Evolutionary conservation across 2,888 invertebrate genomes (phyloP).

Genomic region (Drosophila subquinaria): DNA sequence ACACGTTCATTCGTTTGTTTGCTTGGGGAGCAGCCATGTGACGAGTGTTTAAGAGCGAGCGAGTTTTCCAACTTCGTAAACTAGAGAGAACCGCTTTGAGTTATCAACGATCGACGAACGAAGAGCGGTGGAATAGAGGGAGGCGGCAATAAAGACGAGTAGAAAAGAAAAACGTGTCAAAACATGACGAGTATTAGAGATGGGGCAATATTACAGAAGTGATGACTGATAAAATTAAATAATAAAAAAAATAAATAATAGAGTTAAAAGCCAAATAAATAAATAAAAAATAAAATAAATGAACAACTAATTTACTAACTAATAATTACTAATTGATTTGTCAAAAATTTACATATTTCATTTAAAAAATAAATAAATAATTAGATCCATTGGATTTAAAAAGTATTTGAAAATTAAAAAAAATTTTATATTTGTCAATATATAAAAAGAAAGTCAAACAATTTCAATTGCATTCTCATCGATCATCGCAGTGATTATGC

Average conservation of each 20-base stretch:
- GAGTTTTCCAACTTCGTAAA: slow-evolving; percentile 42
- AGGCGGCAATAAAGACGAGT: slow-evolving; percentile 40
- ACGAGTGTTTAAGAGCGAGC: slow-evolving; percentile 36
- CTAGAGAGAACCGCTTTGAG: slow-evolving; percentile 46
- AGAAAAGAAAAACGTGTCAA: slow-evolving; percentile 68
- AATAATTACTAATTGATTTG: neutral
- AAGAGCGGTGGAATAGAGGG: slow-evolving; percentile 29
- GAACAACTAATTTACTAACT: neutral
- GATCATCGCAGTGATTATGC: neutral
- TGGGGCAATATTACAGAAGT: neutral
- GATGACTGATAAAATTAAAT: too few relatives aligned
- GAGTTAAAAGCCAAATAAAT: too few relatives aligned
- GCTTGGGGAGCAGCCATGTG: slow-evolving; percentile 40
- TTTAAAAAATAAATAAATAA: too few relatives aligned
- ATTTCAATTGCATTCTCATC: too few relatives aligned
- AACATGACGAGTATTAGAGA: slow-evolving; percentile 30
- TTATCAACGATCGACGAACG: slow-evolving; percentile 43
- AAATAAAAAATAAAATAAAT: too few relatives aligned
- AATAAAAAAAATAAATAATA: too few relatives aligned
- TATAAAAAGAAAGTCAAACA: too few relatives aligned
- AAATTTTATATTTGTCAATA: too few relatives aligned
- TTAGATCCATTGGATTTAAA: too few relatives aligned
- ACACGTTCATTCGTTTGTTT: slow-evolving; percentile 5
- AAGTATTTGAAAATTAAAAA: too few relatives aligned
- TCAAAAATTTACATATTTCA: neutral